Base-by-base conservation (phyloP, 1,140 invertebrate species). In the Papilio machaon region DNA sequence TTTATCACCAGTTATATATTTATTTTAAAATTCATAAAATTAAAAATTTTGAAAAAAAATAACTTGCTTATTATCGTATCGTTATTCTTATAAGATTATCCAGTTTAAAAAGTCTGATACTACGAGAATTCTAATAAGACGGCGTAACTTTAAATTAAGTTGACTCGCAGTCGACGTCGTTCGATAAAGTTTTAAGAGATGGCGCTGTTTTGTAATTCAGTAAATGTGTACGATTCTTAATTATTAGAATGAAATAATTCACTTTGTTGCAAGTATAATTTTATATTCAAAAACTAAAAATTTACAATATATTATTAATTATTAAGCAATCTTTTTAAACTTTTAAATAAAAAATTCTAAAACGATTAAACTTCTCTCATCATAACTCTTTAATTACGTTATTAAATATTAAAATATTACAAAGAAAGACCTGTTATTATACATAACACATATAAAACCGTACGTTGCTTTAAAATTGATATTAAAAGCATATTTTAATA, bases 121-220 rank as follows among this genome's bases (percentile, higher is more conserved):
- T 38, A 30, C 9, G 11, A 76, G 30, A 54, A 76, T 52, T 54
- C 74, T 76, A 15, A 52, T 76, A 30, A 76, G 74, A 35, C 52
- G 23, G 23, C 11, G 11, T 47, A 54, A 76, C 15, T 52, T 52
- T 47, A 46, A 35, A 11, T 58, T n/a, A 75, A 58, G 35, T 43
- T 49, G n/a, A 23, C 64, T 86, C 82, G 83, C 85, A 82, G 73
- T 84, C 52, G 6, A 74, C 70, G 79, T 85, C 87, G 82, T 89
- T 82, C 81, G 67, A 35, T 49, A 54, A 81, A 80, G 81, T 49
- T 82, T 74, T 78, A 43, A 86, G 30, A 92, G 90, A 89, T 88
- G 91, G 88, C 88, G 87, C 76, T 90, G 17, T 86, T 80, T 82
- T 82, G 43, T 85, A 73, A 81, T 52, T 76, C 58, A 79, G 23